A percentile compares a stretch with the other conserved stretches of the same genome.
phyloP scores from a whole-genome alignment of 2,797 vertebrate species.

The Eremophila alpestris region DNA sequence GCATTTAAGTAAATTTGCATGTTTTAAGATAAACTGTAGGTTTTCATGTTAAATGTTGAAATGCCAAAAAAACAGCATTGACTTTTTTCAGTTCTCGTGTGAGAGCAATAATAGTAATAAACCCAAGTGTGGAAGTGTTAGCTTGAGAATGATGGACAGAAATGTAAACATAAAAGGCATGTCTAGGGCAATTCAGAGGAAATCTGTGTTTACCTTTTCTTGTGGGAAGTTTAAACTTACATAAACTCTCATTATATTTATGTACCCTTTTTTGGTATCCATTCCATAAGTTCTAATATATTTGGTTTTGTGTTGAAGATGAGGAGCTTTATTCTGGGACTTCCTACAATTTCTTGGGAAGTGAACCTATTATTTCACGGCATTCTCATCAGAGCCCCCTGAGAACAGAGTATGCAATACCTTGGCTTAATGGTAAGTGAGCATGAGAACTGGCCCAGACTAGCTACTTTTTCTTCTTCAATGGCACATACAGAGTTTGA shows the following conservation, averaged over 20 bases:
- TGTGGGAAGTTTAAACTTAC: neutral
- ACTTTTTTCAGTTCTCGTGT: neutral
- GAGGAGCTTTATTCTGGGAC: conserved; percentile 95
- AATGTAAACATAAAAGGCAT: neutral
- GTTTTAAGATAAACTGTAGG: neutral
- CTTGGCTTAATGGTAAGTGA: conserved; percentile 97
- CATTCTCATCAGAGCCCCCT: conserved; percentile 87
- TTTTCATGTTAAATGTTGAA: neutral
- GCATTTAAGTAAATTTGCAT: neutral
- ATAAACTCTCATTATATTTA: neutral
- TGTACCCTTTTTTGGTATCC: neutral
- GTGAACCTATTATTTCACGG: conserved; percentile 93
- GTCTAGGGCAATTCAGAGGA: neutral
- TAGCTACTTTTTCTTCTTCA: neutral
- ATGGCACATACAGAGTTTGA: rapidly evolving
- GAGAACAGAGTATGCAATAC: conserved; percentile 93
- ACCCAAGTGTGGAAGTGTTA: neutral
- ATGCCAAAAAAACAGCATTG: neutral
- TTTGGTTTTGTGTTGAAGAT: conserved; percentile 76
- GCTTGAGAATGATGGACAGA: neutral
- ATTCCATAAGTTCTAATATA: neutral
- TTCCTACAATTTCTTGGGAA: conserved; percentile 94
- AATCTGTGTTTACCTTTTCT: neutral
- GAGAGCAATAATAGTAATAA: neutral
- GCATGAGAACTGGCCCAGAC: neutral